Evolutionary conservation across 1,140 invertebrate species (phyloP).

Genomic region (Micrasema longulum): DNA sequence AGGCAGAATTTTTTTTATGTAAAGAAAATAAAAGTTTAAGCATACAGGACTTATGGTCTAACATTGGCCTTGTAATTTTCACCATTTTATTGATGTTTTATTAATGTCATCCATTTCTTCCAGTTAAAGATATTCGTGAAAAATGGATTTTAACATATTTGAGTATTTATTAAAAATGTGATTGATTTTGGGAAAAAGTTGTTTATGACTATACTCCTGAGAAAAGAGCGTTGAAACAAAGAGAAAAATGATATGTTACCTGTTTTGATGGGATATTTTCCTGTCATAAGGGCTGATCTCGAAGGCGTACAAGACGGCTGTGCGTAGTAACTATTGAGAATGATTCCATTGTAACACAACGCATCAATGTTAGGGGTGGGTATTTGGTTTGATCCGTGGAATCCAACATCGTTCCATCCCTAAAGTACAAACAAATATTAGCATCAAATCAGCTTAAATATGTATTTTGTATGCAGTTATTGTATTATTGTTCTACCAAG

Average conservation of each 20-base stretch:
- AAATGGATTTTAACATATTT: too few species aligned
- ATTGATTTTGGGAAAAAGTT: too few species aligned
- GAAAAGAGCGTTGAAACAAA: background rate
- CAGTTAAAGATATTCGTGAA: too few species aligned
- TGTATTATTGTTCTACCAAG: background rate
- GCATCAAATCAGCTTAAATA: background rate
- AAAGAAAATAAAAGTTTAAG: too few species aligned
- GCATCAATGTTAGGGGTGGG: slow-evolving; percentile 84
- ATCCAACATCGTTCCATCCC: slow-evolving; percentile 88
- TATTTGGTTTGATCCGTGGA: slow-evolving; percentile 83
- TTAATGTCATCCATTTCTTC: too few species aligned
- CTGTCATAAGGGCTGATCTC: slow-evolving; percentile 77
- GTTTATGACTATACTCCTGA: too few species aligned
- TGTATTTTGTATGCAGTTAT: background rate
- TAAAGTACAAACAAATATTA: slow-evolving; percentile 56
- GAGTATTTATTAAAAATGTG: too few species aligned
- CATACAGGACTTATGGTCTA: too few species aligned
- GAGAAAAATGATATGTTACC: slow-evolving; percentile 62
- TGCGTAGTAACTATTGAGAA: slow-evolving; percentile 78
- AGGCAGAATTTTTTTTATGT: too few species aligned
- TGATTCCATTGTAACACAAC: slow-evolving; percentile 79
- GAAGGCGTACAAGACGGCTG: slow-evolving; percentile 79
- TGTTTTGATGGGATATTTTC: slow-evolving; percentile 80
- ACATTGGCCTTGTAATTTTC: too few species aligned
- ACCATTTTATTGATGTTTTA: too few species aligned